Base-by-base conservation (phyloP, 2,797 vertebrate species). In the Thamnophis elegans region DNA sequence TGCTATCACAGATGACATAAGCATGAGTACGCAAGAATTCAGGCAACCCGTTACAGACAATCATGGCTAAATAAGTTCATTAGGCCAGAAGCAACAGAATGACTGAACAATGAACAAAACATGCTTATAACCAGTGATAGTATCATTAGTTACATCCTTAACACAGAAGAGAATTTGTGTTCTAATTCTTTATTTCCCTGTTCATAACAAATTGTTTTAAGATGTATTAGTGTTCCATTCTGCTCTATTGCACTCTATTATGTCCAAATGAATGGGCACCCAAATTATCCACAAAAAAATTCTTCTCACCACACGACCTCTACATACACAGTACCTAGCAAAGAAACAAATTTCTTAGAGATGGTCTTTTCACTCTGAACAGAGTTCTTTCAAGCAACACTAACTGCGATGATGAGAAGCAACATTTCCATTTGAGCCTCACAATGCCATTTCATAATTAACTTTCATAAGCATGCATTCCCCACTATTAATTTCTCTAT, bases 381-480 rank as follows among this genome's bases (percentile, higher is more conserved):
- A 55, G 28, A 55, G 9, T 91, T 65, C 12, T 91, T 54, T 28
- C 32, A 88, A 36, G 56, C 62, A 88, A 42, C 62, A 58, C 26
- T 78, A 42, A 88, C 36, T 65, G 54, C 4, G 26, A 36, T 55
- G 60, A 55, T 25, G 10, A 32, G 32, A 62, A 68, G 60, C 60
- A 68, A 14, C 6, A 18, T 18, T 73, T 25, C 36, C 60, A 85
- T 82, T 58, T 87, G 93, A 55, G 11, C n/a, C 54, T 53, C 91
- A 51, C 28, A 88, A 92, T 32, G 78, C 60, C 18, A 85, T 20
- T 59, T 90, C 89, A 94, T n/a, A 28, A 95, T 91, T 92, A 68
- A 18, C 53, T 73, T 89, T 89, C 51, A 53, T 58, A 73, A 22
- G 3, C 16, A 53, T n/a, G n/a, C 25, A 58, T 88, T 59, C 25